Conservation (phyloP, 2,797 vertebrate genomes). For the Peromyscus eremicus region DNA sequence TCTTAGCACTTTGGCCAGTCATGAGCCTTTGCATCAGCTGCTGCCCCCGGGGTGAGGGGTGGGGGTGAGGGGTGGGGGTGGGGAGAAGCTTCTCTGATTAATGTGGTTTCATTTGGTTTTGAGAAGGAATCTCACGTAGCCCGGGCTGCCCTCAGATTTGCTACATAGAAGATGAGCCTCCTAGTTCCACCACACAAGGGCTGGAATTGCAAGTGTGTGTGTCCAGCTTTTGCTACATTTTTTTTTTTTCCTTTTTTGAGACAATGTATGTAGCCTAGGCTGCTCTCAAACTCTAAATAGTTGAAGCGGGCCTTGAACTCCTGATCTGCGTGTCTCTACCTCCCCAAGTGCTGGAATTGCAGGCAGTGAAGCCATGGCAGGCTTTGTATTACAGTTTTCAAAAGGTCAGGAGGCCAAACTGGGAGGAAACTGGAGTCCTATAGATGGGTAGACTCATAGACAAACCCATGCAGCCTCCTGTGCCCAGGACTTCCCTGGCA, state of each 20-base stretch:
- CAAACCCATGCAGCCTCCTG: neutral
- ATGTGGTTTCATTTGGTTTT: neutral
- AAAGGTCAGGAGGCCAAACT: neutral
- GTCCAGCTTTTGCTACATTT: neutral
- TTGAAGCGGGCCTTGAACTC: neutral
- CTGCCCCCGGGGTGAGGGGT: neutral
- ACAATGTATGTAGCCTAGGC: neutral
- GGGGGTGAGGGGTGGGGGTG: too few relatives aligned
- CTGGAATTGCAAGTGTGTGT: neutral
- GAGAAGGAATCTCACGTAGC: neutral
- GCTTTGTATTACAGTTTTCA: neutral
- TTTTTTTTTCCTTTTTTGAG: neutral
- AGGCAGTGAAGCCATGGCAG: too few relatives aligned
- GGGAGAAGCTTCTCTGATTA: neutral
- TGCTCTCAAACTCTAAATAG: neutral
- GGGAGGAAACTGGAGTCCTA: neutral
- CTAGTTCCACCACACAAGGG: too few relatives aligned
- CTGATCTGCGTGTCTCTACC: neutral
- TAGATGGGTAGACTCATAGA: neutral
- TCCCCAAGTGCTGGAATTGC: neutral
- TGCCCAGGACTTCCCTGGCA: neutral
- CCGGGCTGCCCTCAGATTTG: neutral
- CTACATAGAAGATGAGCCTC: neutral
- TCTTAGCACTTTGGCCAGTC: neutral
- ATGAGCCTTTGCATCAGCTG: neutral